Percentiles rank a stretch among this genome's conserved stretches.
Conservation (phyloP, 2,113 vertebrate genomes). For the Haemorhous mexicanus region DNA sequence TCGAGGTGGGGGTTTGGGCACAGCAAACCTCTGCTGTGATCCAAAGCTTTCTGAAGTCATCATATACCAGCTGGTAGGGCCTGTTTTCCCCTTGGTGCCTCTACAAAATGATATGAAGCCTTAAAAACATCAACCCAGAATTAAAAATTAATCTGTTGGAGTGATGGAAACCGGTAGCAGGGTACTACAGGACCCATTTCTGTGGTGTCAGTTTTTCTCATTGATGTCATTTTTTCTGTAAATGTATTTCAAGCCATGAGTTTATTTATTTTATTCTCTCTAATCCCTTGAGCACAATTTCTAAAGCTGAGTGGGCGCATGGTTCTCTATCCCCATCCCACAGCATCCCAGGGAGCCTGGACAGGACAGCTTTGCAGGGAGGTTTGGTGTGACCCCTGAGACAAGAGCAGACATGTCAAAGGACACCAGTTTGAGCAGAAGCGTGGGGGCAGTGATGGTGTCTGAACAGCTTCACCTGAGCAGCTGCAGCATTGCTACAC, state of each 20-base stretch:
- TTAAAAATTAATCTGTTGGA: neutral
- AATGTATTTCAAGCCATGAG: neutral
- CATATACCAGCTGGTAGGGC: neutral
- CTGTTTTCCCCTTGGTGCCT: neutral
- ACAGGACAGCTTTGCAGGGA: neutral
- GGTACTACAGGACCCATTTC: neutral
- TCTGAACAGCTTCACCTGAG: neutral
- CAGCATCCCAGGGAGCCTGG: neutral
- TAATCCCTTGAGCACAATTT: neutral
- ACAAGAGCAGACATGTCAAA: neutral
- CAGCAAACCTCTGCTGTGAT: neutral
- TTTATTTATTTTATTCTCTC: neutral
- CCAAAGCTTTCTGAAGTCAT: neutral
- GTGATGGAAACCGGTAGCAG: neutral
- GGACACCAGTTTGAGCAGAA: neutral
- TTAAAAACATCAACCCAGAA: too few relatives aligned
- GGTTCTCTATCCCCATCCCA: neutral
- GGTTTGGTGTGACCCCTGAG: neutral
- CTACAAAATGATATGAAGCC: neutral
- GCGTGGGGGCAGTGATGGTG: fast-evolving
- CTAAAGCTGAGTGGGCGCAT: neutral
- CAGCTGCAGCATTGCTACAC: neutral
- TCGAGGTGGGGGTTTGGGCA: fast-evolving
- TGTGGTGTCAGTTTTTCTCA: neutral
- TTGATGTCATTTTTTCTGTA: neutral